Conservation (phyloP, 1,140 invertebrate species). For the Drosophila neocordata region DNA sequence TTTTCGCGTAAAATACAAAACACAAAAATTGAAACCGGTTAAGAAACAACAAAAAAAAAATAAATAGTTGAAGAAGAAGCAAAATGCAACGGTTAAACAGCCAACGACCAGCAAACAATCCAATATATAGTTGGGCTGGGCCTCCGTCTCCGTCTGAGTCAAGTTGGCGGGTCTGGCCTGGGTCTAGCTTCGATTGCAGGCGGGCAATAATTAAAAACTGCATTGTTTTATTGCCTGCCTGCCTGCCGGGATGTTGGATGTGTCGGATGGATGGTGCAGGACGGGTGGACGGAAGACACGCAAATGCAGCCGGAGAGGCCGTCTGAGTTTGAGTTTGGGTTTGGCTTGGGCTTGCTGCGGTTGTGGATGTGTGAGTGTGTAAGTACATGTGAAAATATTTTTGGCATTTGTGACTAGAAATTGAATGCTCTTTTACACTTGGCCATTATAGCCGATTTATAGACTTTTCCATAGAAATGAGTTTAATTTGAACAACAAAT, state of each 20-base stretch:
- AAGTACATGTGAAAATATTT: not conserved
- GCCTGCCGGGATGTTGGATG: not conserved
- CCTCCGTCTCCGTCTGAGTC: constrained; percentile 9
- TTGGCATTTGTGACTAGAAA: not conserved
- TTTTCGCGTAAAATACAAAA: constrained; percentile 77
- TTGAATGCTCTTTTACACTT: not conserved
- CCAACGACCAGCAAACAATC: constrained; percentile 31
- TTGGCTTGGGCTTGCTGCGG: not conserved
- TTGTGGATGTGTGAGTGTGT: not conserved
- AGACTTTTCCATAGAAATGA: not conserved
- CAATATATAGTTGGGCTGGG: constrained; percentile 27
- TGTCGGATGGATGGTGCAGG: not conserved
- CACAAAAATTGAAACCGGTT: constrained; percentile 59
- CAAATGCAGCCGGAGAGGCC: not conserved
- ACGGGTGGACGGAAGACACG: not conserved
- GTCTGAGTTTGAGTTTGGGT: not conserved
- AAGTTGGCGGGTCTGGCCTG: constrained; percentile 2
- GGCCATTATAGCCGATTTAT: not conserved
- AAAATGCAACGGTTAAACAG: constrained; percentile 61
- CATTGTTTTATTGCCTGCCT: constrained; percentile 64
- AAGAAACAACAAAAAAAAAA: constrained; percentile 35
- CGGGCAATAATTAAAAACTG: constrained; percentile 73
- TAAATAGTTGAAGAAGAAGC: constrained; percentile 32
- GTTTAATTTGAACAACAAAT: not conserved
- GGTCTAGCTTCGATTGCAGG: constrained; percentile 65